phyloP scores from a whole-genome alignment of 2,797 vertebrate genomes.

The Molossus alvarezi region DNA sequence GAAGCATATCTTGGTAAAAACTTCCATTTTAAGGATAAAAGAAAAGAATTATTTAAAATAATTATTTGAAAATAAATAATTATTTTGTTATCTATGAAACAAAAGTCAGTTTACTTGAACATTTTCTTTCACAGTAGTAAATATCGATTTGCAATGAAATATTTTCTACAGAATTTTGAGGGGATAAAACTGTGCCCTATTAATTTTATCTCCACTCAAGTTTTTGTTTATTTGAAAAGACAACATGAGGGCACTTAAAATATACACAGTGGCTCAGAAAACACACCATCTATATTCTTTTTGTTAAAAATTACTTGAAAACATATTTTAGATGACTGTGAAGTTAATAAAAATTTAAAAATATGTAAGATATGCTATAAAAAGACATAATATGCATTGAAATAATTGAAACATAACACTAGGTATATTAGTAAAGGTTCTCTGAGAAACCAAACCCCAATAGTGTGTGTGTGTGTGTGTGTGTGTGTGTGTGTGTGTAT shows the following conservation, averaged over 20 bases:
- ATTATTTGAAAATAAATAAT: constrained; percentile 13
- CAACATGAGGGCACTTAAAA: not conserved
- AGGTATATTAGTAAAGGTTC: not conserved
- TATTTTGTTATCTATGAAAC: not conserved
- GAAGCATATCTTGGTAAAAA: not conserved
- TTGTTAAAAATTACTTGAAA: not conserved
- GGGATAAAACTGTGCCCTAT: not conserved
- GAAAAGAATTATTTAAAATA: not conserved
- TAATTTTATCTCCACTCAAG: not conserved
- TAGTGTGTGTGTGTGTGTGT: not conserved
- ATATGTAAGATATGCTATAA: not conserved
- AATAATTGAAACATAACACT: not conserved
- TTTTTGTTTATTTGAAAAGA: not conserved
- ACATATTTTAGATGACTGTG: constrained; percentile 17
- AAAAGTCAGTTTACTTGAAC: not conserved
- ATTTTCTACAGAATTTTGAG: constrained; percentile 34
- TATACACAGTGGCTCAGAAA: not conserved
- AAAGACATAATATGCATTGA: not conserved
- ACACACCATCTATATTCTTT: not conserved
- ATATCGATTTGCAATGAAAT: not conserved
- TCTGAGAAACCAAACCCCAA: not conserved
- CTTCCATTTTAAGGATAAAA: constrained; percentile 40
- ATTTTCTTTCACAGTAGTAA: constrained; percentile 29
- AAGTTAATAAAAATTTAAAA: constrained; percentile 20
- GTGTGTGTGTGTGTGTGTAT: not conserved